Evolutionary conservation across 2,113 vertebrate species (phyloP).

Genomic region (Phalacrocorax carbo): DNA sequence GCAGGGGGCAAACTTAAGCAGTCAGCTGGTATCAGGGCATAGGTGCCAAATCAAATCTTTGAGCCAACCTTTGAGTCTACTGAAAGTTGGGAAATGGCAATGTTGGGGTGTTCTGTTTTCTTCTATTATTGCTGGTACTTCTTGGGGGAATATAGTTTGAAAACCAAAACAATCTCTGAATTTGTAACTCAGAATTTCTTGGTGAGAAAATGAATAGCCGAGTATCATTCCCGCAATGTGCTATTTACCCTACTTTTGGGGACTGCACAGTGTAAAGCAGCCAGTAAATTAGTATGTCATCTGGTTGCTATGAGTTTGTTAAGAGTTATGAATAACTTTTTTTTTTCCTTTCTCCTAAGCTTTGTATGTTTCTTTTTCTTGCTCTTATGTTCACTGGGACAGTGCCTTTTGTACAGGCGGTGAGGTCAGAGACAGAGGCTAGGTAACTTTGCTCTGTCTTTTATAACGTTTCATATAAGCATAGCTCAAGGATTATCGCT

Average conservation of each 20-base stretch:
- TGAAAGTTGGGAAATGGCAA: not conserved
- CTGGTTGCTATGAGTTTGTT: conserved; percentile 24
- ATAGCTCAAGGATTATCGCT: conserved; percentile 37
- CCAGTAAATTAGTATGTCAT: conserved; percentile 42
- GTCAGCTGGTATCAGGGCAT: not conserved
- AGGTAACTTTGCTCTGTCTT: conserved; percentile 41
- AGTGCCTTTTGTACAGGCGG: not conserved
- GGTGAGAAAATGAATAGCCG: conserved; percentile 34
- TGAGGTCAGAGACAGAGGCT: not conserved
- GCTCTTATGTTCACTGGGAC: not conserved
- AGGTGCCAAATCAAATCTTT: not conserved
- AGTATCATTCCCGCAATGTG: not conserved
- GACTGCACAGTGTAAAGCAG: conserved; percentile 42
- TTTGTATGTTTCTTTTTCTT: not conserved
- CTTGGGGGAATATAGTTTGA: not conserved
- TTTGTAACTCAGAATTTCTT: conserved; percentile 19
- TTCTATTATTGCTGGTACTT: not conserved
- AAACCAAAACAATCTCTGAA: not conserved
- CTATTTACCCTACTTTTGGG: conserved; percentile 28
- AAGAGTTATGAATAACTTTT: not conserved
- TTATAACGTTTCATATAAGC: not conserved
- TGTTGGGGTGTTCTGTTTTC: not conserved
- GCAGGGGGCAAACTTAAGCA: not conserved
- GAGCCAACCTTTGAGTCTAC: not conserved
- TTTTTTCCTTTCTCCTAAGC: not conserved